These are phyloP conservation scores for Pterostichus madidus DNA, from an alignment of 2,888 invertebrate genomes.

Conservation along the genomic window DNA sequence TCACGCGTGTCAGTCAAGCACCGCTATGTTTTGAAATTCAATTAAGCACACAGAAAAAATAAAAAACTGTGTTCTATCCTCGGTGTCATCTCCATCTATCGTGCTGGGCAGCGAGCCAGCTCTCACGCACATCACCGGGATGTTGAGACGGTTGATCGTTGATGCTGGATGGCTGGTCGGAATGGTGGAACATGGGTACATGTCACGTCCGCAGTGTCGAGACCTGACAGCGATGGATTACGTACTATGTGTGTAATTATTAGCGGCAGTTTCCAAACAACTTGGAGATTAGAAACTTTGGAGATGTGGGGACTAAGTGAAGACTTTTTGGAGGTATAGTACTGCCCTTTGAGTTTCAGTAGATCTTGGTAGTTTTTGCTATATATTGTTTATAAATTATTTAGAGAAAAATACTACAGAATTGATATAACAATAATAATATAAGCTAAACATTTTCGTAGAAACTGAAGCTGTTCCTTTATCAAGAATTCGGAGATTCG, in stretches of 20 bases:
- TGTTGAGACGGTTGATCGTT: not conserved
- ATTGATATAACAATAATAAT: no score
- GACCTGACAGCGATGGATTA: conserved; percentile 52
- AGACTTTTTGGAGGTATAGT: no score
- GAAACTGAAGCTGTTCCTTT: no score
- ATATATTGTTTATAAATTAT: no score
- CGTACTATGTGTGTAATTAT: conserved; percentile 29
- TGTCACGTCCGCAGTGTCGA: conserved; percentile 19
- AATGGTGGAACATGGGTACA: conserved; percentile 8
- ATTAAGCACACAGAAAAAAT: conserved; percentile 42
- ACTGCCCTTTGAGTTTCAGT: no score
- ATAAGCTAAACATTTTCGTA: no score
- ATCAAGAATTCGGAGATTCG: no score
- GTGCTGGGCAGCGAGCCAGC: conserved; percentile 19
- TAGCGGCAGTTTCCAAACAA: conserved; percentile 22
- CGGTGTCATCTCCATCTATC: conserved; percentile 32
- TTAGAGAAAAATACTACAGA: no score
- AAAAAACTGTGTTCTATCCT: conserved; percentile 35
- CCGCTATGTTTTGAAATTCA: conserved; percentile 59
- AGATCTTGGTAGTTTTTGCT: no score
- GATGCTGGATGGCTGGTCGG: not conserved
- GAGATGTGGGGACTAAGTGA: not conserved
- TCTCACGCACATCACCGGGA: conserved; percentile 46
- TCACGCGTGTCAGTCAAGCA: conserved; percentile 52
- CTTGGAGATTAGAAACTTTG: not conserved